Conservation (phyloP, 1,140 invertebrate genomes). For the Trichomalopsis sarcophagae region DNA sequence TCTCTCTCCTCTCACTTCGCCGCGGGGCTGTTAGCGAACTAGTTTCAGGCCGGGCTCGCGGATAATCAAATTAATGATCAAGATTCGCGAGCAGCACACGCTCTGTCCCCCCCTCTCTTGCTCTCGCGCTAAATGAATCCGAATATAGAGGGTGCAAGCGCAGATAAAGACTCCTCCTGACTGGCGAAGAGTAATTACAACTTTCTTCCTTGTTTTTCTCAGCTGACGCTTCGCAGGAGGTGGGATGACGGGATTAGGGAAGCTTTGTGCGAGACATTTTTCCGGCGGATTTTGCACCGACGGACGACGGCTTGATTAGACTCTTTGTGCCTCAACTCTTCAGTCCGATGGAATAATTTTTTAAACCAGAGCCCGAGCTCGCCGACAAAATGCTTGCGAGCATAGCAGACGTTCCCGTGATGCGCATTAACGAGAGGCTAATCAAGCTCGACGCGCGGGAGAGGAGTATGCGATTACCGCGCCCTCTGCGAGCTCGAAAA, state of each 20-base stretch:
- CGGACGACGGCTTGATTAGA: too few species aligned
- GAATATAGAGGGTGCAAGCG: neutral
- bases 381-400: neutral
- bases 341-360: too few species aligned
- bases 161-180: neutral
- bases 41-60: conserved; percentile 9
- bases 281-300: too few species aligned
- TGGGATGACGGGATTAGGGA: neutral
- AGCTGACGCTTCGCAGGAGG: neutral
- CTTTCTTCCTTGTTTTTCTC: neutral
- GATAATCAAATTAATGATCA: conserved; percentile 27
- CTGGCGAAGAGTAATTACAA: conserved; percentile 21
- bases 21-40: neutral
- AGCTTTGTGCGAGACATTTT: too few species aligned
- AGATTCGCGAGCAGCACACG: conserved; percentile 15
- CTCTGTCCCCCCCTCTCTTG: neutral
- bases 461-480: neutral
- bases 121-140: conserved; percentile 8
- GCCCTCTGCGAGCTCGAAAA: too few species aligned
- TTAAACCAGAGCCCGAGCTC: too few species aligned
- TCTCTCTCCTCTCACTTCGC: neutral
- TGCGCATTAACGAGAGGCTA: neutral
- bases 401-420: neutral
- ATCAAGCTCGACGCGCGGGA: neutral
- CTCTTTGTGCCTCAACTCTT: too few species aligned